Base-by-base conservation (phyloP, 2,888 invertebrate species). In the Troides oblongomaculatus region DNA sequence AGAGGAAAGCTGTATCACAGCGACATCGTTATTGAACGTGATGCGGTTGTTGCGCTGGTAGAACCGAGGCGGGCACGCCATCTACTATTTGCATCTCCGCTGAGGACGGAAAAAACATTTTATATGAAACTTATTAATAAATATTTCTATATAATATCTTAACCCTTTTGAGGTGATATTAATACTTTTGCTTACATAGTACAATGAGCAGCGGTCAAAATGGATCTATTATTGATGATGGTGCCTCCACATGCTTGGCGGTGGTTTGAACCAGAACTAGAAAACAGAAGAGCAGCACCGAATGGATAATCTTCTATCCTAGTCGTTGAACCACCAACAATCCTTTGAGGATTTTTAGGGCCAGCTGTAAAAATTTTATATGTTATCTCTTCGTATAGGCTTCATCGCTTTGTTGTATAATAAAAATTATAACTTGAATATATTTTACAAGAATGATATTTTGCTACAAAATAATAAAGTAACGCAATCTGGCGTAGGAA, bases 11-110 rank as follows among this genome's bases (percentile, higher is more conserved):
- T 77, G 79, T 5, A 87, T 18, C 12, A 87, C 72, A 0, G 84
- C 79, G 2, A 87, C 68, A 21, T 87, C 86, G 56, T 77, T 79
- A 67, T 87, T 78, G 0, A 23, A 0, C 3, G 62, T 78, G 1
- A 61, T 3, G 4, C 59, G 1, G 66, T 78, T 75, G 74, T 76
- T 84, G 75, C 74, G n/a, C 59, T 72, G 10, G 72, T 79, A 70
- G 69, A 80, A 56, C 79, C 80, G 63, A 66, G 78, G 71, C 74
- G 80, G 39, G 72, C 77, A 72, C 76, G 81, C 72, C 81, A 85
- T 76, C 72, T 79, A 74, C 21, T 23, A 3, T 66, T 25, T 10
- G 66, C 56, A 57, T 72, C 62, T 1, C 63, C 65, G 14, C 72
- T 74, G 50, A 18, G 65, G 70, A 36, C 46, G 3, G 5, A 53